Percentiles rank a stretch among this genome's conserved stretches.
Evolutionary conservation across 2,113 vertebrate genomes (phyloP).

Genomic region (Entosphenus tridentatus): DNA sequence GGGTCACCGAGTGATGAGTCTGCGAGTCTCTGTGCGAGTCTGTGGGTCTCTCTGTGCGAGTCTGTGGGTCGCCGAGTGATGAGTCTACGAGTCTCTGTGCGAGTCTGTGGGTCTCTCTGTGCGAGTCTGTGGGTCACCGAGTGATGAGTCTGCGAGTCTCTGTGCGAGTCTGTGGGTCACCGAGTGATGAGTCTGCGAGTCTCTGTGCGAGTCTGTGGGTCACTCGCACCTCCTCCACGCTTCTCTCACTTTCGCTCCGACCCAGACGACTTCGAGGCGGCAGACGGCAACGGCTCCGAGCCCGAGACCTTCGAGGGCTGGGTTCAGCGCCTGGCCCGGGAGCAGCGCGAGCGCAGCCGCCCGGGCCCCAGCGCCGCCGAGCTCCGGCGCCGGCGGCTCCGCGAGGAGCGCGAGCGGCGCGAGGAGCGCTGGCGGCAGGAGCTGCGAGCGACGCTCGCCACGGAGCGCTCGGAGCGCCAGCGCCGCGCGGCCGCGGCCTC

Average conservation of each 20-base stretch:
- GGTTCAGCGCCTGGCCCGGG: slow-evolving; percentile 36
- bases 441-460: too few relatives aligned
- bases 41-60: too few relatives aligned
- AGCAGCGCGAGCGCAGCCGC: slow-evolving; percentile 25
- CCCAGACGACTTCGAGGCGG: slow-evolving; percentile 24
- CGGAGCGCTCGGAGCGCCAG: slow-evolving; percentile 11
- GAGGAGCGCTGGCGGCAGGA: neutral
- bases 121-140: neutral
- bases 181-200: neutral
- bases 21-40: neutral
- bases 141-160: too few relatives aligned
- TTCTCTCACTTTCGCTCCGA: neutral
- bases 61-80: neutral
- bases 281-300: slow-evolving; percentile 18
- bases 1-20: neutral
- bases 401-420: slow-evolving; percentile 10
- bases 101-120: too few relatives aligned
- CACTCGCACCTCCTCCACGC: neutral
- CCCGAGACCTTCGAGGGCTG: slow-evolving; percentile 41
- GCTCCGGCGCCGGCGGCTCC: slow-evolving; percentile 13
- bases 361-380: slow-evolving; percentile 2
- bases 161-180: neutral
- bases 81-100: neutral
- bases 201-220: neutral
- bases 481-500: slow-evolving; percentile 12